Evolutionary conservation across 2,113 vertebrate genomes (phyloP), one percentile per base, ranked within the genome.

Genomic region (Poecile atricapillus): DNA sequence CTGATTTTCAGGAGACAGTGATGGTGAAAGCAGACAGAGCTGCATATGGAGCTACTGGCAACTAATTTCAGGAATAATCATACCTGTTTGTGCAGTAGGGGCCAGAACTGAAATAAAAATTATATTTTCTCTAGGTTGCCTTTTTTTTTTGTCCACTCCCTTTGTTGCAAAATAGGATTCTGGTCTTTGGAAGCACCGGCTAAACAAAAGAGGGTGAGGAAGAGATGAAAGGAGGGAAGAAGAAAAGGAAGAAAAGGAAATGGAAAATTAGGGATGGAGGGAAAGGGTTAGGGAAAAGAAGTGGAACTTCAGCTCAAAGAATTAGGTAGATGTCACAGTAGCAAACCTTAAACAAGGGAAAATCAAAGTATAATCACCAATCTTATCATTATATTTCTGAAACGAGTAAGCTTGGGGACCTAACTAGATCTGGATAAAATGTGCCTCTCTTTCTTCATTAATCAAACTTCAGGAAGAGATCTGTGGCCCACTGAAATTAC

Each of bases 51-150:
- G 31, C 52, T 63, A 7, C 27, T 13, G 82, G 27, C 33, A 67
- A 23, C 9, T 46, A 35, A 28, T 33, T 28, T 16, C 75, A 74
- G 35, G 39, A 83, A 69, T 41, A 76, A 59, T 59, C 16, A 13
- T 7, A 53, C 9, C 16, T 1, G 0, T 25, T 73, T 8, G 49
- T 28, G 37, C 11, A 58, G 41, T 11, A 65, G 11, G 17, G 8
- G 5, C 5, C 53, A 87, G 67, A 85, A 52, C 46, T 47, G 27
- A 73, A 83, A 82, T 14, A 12, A 25, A 84, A 87, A 37, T 3
- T 0, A 6, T 39, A 23, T 87, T 80, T 88, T 46, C 25, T 20
- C 30, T 46, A 12, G 20, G 19, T 39, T 39, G 39, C 11, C 5
- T 1, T 33, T 9, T 50, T 50, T 60, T 84, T 59, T 89, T 53